Percentiles rank a stretch among this genome's conserved stretches.
These are phyloP conservation scores for Pteropus rufus DNA, from an alignment of 2,797 vertebrate genomes.

Conservation along the genomic window DNA sequence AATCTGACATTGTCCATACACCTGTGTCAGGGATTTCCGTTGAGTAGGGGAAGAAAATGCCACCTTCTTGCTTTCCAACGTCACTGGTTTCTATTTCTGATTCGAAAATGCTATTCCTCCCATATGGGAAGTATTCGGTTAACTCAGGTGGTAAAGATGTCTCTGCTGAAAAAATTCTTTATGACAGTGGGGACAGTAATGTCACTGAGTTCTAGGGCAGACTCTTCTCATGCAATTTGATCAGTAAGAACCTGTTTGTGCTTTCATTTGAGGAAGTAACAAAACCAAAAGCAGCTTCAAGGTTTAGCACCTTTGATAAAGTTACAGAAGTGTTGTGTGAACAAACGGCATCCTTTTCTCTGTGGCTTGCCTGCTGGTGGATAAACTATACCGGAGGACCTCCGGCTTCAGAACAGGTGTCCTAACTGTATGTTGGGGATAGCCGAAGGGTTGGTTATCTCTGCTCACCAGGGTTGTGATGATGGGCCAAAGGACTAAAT, in stretches of 20 bases:
- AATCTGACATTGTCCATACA: background rate
- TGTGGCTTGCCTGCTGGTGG: rapidly evolving
- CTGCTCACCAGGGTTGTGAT: background rate
- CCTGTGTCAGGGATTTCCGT: background rate
- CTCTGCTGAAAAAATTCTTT: background rate
- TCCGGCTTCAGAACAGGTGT: rapidly evolving
- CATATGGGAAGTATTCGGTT: background rate
- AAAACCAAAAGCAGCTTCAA: background rate
- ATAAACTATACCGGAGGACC: rapidly evolving
- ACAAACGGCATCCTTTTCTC: background rate
- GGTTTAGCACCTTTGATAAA: background rate
- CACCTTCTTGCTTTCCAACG: background rate
- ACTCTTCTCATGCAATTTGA: background rate
- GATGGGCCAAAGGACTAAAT: background rate
- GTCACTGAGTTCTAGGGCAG: background rate
- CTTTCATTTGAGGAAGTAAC: background rate
- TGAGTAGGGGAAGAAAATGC: background rate
- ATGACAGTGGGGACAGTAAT: background rate
- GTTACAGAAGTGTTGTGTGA: background rate
- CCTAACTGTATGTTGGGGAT: background rate
- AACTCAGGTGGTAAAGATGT: background rate
- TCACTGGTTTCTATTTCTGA: background rate
- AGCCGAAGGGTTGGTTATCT: background rate
- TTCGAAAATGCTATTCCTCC: background rate
- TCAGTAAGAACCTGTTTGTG: too few relatives aligned